Base-by-base conservation (phyloP, 2,888 invertebrate species). In the Melieria omissa region DNA sequence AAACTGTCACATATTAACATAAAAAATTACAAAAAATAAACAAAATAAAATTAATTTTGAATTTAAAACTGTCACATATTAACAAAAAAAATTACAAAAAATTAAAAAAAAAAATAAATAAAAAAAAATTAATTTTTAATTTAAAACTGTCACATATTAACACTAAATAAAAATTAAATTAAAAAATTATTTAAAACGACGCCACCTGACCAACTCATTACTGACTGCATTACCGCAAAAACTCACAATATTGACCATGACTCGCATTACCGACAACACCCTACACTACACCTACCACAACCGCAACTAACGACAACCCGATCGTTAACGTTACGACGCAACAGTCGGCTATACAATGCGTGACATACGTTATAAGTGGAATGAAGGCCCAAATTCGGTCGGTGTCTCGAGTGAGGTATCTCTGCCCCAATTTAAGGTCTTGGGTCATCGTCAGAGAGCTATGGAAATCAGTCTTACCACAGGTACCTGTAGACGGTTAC, bases 301-400 rank as follows among this genome's bases (percentile, higher is more conserved):
- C 16, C 16, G 2, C 16, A 1, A 16, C 58, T 47, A 45, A 41
- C 14, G 5, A 67, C 60, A 52, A 55, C 14, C 14, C 7, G 12
- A 16, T 46, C 16, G 1, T 64, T 16, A 67, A 49, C 58, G 9
- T 16, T 14, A 63, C 47, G 54, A 75, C 68, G 76, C 71, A 70
- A 83, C 79, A 97, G 97, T 96, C 93, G 97, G 96, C 91, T 97
- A 97, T 93, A 96, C 96, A 89, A 96, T 96, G 95, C 92, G 95
- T 90, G 96, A 97, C 92, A 96, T 96, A 91, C 93, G 95, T 88
- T 97, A 97, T 93, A 95, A 95, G 89, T 97, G 97, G 97, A 95
- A 95, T 91, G 95, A 96, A 89, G 95, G 95, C 85, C 93, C 94
- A 87, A 93, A 95, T 90, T 95, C 96, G 88, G 96, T 97, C 89